These are phyloP conservation scores for Chitala chitala DNA, from an alignment of 2,113 vertebrate genomes.

Conservation along the genomic window DNA sequence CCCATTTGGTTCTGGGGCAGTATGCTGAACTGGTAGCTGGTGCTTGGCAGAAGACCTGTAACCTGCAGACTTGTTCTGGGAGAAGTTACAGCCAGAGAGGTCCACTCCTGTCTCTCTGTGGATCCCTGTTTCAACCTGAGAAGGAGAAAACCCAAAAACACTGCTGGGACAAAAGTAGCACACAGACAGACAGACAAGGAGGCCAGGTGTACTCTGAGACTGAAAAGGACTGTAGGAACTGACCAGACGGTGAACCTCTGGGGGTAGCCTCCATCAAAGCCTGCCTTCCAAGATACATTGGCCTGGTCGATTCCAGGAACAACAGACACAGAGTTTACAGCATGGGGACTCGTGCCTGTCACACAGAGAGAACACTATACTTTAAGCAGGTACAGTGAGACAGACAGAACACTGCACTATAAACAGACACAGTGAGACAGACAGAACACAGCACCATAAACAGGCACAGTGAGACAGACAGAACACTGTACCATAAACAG, in stretches of 20 bases:
- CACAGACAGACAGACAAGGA: not conserved
- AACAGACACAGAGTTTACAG: constrained; percentile 73
- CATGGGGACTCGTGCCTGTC: constrained; percentile 88
- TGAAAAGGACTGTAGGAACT: constrained; percentile 12
- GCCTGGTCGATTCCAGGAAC: constrained; percentile 65
- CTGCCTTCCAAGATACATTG: constrained; percentile 87
- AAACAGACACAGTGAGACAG: no score
- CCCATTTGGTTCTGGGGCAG: constrained; percentile 86
- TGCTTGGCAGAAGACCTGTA: constrained; percentile 69
- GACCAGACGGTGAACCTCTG: constrained; percentile 95
- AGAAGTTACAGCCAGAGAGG: constrained; percentile 62
- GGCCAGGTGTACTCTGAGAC: not conserved
- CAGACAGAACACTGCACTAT: no score
- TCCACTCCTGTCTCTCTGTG: constrained; percentile 73
- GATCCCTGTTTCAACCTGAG: constrained; percentile 72
- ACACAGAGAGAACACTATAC: not conserved
- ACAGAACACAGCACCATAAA: no score
- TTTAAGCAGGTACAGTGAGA: no score
- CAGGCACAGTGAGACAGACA: no score
- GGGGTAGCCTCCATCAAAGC: constrained; percentile 86
- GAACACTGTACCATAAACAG: no score
- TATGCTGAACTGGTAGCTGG: constrained; percentile 85
- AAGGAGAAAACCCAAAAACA: not conserved
- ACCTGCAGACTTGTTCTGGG: constrained; percentile 67
- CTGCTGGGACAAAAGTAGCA: not conserved